Conservation (phyloP, 2,113 vertebrate genomes). For the Coregonus clupeaformis region DNA sequence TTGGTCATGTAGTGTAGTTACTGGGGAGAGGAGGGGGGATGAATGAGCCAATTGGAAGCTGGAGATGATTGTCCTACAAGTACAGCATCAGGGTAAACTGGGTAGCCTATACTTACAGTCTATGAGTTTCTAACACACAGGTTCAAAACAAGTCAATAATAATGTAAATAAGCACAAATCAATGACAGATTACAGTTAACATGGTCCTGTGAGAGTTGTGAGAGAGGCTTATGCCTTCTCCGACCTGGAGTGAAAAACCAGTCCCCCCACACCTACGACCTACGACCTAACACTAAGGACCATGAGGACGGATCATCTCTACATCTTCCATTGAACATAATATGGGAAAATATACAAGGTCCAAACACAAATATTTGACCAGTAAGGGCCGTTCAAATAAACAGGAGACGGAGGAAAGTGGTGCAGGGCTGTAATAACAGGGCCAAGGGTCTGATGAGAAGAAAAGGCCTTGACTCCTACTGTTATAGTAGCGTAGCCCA, state of each 20-base stretch:
- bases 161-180: not conserved
- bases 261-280: not conserved
- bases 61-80: not conserved
- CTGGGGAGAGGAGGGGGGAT: no score
- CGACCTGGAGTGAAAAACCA: not conserved
- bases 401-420: conserved; percentile 36
- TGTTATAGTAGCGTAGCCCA: not conserved
- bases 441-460: conserved; percentile 14
- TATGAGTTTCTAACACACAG: not conserved
- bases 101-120: no score
- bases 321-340: conserved; percentile 24
- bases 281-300: not conserved
- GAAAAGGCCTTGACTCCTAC: conserved; percentile 5
- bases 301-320: not conserved
- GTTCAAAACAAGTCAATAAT: not conserved
- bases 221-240: not conserved
- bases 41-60: not conserved
- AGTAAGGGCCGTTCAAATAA: conserved; percentile 31
- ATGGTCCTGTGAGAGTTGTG: not conserved
- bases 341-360: conserved; percentile 35
- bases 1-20: no score
- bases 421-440: conserved; percentile 37
- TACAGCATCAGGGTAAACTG: not conserved
- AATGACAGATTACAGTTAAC: not conserved
- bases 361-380: conserved; percentile 34